Evolutionary conservation across 2,888 invertebrate genomes (phyloP).

Genomic region (Philonicus albiceps): DNA sequence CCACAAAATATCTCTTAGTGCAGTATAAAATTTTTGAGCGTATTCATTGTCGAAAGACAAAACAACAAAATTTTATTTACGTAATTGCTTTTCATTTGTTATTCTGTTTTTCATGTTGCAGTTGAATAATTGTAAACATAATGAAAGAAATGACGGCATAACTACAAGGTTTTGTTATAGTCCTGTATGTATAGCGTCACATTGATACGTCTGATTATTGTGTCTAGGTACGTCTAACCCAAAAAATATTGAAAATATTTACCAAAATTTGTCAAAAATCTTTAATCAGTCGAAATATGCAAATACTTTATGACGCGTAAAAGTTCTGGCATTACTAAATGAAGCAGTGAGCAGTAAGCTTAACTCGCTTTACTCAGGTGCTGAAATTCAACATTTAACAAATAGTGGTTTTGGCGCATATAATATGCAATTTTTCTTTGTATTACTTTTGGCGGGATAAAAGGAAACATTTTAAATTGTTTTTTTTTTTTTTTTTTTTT

Average conservation of each 20-base stretch:
- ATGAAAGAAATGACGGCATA: background rate
- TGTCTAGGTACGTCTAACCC: background rate
- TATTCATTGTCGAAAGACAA: too few species aligned
- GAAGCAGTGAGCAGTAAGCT: background rate
- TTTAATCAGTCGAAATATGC: background rate
- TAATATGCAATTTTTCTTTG: background rate
- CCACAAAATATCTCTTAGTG: too few species aligned
- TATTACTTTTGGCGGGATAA: background rate
- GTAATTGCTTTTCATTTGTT: too few species aligned
- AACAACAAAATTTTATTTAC: too few species aligned
- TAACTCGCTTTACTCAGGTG: background rate
- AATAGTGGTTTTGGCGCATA: background rate
- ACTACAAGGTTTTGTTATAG: background rate
- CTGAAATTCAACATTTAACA: background rate
- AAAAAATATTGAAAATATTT: background rate
- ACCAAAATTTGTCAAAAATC: background rate
- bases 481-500: too few species aligned
- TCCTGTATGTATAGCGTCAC: background rate
- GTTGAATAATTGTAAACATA: background rate
- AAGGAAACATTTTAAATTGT: background rate
- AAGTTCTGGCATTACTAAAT: background rate
- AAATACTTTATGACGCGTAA: background rate
- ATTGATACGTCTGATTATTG: background rate
- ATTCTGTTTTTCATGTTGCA: too few species aligned
- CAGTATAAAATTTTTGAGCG: too few species aligned